Evolutionary conservation across 2,888 invertebrate genomes (phyloP).

Genomic region (Pandemis corylana): DNA sequence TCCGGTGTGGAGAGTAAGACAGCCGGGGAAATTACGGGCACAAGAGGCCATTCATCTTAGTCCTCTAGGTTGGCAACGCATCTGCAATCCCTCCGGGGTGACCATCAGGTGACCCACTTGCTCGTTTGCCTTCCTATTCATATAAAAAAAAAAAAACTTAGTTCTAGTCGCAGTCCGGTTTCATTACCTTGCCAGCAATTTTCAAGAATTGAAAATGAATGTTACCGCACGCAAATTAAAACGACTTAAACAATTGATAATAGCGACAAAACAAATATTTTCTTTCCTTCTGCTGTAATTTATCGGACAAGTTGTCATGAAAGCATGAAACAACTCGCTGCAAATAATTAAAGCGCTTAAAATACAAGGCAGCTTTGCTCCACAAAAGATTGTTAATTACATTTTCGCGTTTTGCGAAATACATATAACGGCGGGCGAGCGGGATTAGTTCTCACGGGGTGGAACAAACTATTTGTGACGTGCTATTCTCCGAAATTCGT

Average conservation of each 20-base stretch:
- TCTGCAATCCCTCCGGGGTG: no score
- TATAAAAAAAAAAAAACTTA: no score
- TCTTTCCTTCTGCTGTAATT: slow-evolving; percentile 13
- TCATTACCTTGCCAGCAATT: no score
- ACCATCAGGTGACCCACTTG: no score
- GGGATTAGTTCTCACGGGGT: background rate
- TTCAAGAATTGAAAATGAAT: no score
- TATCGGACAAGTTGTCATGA: slow-evolving; percentile 28
- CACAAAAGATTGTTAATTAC: slow-evolving; percentile 40
- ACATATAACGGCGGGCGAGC: background rate
- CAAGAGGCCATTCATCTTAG: no score
- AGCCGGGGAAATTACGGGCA: no score
- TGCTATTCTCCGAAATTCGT: background rate
- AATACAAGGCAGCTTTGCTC: slow-evolving; percentile 35
- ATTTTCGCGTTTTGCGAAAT: slow-evolving; percentile 35
- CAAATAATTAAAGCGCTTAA: slow-evolving; percentile 35
- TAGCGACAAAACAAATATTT: background rate
- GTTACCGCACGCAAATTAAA: no score
- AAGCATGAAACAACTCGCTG: slow-evolving; percentile 28
- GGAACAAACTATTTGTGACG: background rate
- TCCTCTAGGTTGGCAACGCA: no score
- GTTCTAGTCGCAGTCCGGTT: no score
- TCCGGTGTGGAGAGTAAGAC: no score
- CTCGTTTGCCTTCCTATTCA: no score
- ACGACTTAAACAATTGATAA: background rate